Base-by-base conservation (phyloP, 1,140 invertebrate species). In the Globodera ellingtonae region DNA sequence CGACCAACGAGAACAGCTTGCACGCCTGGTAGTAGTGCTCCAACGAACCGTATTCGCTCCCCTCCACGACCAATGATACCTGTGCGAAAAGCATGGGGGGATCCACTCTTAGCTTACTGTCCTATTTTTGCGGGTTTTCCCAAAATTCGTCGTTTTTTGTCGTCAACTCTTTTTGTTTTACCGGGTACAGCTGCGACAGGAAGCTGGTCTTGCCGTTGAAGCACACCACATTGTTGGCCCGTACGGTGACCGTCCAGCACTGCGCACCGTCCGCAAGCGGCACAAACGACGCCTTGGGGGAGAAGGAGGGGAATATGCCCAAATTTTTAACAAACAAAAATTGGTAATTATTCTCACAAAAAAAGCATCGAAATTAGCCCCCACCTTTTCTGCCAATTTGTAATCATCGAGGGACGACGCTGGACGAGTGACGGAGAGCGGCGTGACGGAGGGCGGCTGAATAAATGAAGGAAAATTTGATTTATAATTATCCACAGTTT, bases 11-110 rank as follows among this genome's bases (percentile, higher is more conserved):
- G 73, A 65, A 85, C 7, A 85, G 48, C 69, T 85, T 85, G 56
- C 82, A 84, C 0, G 84, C 84, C 69, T 84, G 84, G 71, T 84
- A 86, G 56, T 86, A 86, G 13, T 86, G 82, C 21, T 86, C 84
- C 15, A 86, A 85, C 8, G 80, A 83, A 18, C 46, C 75, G 67
- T 86, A 86, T 8, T 67, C 56, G 24, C 72, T 24, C 5, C 81
- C 81, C 6, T 84, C 73, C 9, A 86, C 74, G 10, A 21, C 71
- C 18, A 86, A 56, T 50, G 18, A 50, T 3, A 83, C 21, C 84
- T 86, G 24, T 76, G 86, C 35, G 35, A 35, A 35, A 35, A 35
- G 35, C 3, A 35, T 56, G 35, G 44, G 13, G 15, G 46, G 35
- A 18, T 24, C 6, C 67, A 81, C 35, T 35, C 1, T 35, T 35